These are phyloP conservation scores for Sebastes itinus DNA, from an alignment of 2,797 vertebrate genomes.

Conservation along the genomic window DNA sequence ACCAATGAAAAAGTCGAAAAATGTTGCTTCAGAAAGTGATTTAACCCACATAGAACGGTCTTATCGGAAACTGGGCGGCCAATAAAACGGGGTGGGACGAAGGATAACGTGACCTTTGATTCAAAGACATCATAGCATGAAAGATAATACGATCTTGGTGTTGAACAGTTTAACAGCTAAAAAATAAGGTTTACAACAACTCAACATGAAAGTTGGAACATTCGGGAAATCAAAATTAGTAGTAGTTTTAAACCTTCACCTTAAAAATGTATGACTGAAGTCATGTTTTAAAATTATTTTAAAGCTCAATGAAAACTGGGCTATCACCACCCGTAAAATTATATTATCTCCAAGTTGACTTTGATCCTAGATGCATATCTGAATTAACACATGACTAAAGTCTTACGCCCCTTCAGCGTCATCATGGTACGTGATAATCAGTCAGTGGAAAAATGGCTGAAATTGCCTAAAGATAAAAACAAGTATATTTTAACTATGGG, in stretches of 20 bases:
- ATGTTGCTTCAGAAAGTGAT: not conserved
- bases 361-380: conserved; percentile 14
- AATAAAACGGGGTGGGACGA: not conserved
- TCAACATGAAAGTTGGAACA: not conserved
- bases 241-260: not conserved
- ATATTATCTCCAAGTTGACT: conserved; percentile 19
- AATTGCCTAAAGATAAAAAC: not conserved
- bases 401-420: not conserved
- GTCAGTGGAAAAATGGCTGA: conserved; percentile 7
- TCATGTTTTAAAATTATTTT: not conserved
- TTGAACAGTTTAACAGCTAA: not conserved
- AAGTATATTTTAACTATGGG: not conserved
- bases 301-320: not conserved
- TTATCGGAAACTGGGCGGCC: not conserved
- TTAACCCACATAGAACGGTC: not conserved
- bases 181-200: not conserved
- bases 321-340: not conserved
- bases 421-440: not conserved
- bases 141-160: not conserved
- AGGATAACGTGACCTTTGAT: conserved; percentile 10
- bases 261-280: not conserved
- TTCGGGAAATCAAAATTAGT: not conserved
- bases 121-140: not conserved
- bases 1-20: not conserved
- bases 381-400: not conserved